Percentiles rank a stretch among this genome's conserved stretches.
phyloP scores from a whole-genome alignment of 2,888 invertebrate species.

The Chaitophorus viminalis region DNA sequence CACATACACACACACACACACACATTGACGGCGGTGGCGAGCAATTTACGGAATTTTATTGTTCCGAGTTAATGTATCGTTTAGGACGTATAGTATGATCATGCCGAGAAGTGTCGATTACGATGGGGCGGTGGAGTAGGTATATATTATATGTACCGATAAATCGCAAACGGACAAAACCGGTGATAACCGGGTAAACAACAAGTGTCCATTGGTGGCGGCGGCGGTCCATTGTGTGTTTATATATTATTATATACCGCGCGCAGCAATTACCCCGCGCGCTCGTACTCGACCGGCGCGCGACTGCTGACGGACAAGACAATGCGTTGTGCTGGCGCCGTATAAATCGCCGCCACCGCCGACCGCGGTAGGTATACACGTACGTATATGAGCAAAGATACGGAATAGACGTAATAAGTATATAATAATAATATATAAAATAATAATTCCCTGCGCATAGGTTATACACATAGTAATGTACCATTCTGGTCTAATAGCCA shows the following conservation, averaged over 20 bases:
- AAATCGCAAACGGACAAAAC: constrained; percentile 51
- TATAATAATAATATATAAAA: too few species aligned
- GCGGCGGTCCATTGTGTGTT: constrained; percentile 59
- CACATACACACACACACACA: not conserved
- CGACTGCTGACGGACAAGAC: constrained; percentile 61
- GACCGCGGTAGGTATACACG: constrained; percentile 16
- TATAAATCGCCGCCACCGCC: constrained; percentile 59
- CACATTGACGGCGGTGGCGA: constrained; percentile 28
- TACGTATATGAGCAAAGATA: constrained; percentile 30
- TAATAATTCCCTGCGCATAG: constrained; percentile 40
- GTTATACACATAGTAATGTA: too few species aligned
- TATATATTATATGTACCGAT: constrained; percentile 37
- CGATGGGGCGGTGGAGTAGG: not conserved
- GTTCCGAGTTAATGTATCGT: constrained; percentile 44
- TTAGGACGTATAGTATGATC: too few species aligned
- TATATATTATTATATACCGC: too few species aligned
- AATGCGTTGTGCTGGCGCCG: constrained; percentile 61
- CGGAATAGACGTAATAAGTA: too few species aligned
- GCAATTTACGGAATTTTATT: constrained; percentile 61
- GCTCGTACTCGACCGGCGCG: not conserved
- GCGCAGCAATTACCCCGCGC: constrained; percentile 61
- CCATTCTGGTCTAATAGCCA: constrained; percentile 33
- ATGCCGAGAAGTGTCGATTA: constrained; percentile 26
- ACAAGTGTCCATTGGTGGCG: constrained; percentile 59
- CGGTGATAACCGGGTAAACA: constrained; percentile 58